Conservation (phyloP, 2,113 vertebrate genomes). For the Astatotilapia flaviijosephi region DNA sequence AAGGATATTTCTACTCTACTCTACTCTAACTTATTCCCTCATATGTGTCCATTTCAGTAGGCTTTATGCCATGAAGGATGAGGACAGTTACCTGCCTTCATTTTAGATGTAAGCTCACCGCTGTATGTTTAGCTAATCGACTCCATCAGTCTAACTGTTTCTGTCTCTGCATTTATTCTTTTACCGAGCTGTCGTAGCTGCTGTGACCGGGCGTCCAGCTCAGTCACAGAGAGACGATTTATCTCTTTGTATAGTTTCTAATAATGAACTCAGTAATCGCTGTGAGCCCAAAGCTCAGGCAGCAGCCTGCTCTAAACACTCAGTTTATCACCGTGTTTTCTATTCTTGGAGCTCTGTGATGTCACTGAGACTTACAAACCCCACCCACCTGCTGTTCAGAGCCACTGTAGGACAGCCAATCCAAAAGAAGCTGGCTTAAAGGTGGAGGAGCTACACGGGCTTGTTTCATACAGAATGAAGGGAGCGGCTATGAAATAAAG, state of each 20-base stretch:
- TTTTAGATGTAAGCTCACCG: neutral
- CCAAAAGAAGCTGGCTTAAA: neutral
- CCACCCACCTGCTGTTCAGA: neutral
- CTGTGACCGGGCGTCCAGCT: neutral
- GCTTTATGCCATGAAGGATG: neutral
- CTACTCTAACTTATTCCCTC: neutral
- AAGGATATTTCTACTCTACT: neutral
- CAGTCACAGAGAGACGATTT: rapidly evolving
- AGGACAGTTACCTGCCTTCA: neutral
- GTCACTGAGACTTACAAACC: neutral
- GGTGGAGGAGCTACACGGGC: neutral
- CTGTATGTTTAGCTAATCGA: neutral
- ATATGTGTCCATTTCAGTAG: neutral
- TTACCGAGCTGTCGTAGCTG: neutral
- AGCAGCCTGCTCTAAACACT: neutral
- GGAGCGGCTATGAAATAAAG: neutral
- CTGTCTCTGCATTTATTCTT: neutral
- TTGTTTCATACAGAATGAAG: neutral
- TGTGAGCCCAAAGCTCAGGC: neutral
- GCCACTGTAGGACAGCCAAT: neutral
- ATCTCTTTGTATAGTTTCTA: neutral
- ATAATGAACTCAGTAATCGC: neutral
- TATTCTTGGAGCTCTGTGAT: neutral
- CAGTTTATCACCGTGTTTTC: neutral
- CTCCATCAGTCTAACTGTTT: neutral